Base-by-base conservation (phyloP, 2,888 invertebrate genomes). In the Elysia crispata region DNA sequence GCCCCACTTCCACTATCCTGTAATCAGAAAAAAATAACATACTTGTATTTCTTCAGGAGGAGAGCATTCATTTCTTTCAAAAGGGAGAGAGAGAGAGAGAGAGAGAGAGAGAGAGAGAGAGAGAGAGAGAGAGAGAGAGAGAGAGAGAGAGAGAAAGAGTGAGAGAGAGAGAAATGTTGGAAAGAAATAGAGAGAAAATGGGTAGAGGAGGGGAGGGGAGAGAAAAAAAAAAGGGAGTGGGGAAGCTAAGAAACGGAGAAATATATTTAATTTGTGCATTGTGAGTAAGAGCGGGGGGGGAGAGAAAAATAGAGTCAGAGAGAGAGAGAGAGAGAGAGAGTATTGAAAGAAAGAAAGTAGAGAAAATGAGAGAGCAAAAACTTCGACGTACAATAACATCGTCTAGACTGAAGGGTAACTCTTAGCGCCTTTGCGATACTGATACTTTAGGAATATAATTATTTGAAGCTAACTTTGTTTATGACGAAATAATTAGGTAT, bases 301-400 rank as follows among this genome's bases (percentile, higher is more conserved):
- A 6, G 15, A 60, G 25, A 49, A 23, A 70, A 41, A 70, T 20
- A 70, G 70, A 70, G 23, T 41, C 41, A 70, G 49, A 49, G 70
- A 70, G 49, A 70, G 41, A 33, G 49, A 70, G 49, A 49, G 23
- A 49, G 49, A 20, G 49, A 70, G 70, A 70, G 49, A 69, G 69
- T n/a, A 69, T 18, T 33, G 31, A 69, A n/a, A 69, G 69, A 69
- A n/a, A 69, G 69, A 69, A 30, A 18, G 31, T 18, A 8, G 23
- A 15, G 8, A 23, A 5, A 64, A 64, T 3, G 23, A 64, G 30
- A 23, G 25, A 25, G 30, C 64, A 23, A 28, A 64, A n/a, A 64
- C 11, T n/a, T n/a, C n/a, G n/a, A n/a, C n/a, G n/a, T n/a, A n/a
- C n/a, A n/a, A n/a, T n/a, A n/a, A n/a, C n/a, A n/a, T n/a, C n/a